These are phyloP conservation scores for Panzeria rudis DNA, from an alignment of 2,888 invertebrate genomes.

Conservation along the genomic window DNA sequence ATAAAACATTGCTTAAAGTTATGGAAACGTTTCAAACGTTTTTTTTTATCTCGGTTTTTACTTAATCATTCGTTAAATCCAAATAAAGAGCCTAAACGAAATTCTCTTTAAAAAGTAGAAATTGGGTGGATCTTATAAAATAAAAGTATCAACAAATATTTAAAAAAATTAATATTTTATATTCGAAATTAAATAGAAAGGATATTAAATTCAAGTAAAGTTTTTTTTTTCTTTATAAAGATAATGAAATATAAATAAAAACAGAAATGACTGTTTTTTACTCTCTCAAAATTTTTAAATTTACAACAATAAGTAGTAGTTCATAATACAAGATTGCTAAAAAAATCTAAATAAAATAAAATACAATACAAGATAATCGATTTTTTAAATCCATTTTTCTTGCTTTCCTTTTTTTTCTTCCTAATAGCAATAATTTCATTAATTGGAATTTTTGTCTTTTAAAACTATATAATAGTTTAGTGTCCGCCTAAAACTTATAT, in stretches of 20 bases:
- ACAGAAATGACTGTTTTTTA: constrained; percentile 4
- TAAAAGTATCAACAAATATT: constrained; percentile 62
- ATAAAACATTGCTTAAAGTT: constrained; percentile 23
- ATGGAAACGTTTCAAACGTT: constrained; percentile 66
- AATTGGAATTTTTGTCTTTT: constrained; percentile 25
- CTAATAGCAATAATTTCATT: constrained; percentile 16
- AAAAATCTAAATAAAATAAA: background rate
- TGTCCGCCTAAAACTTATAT: background rate
- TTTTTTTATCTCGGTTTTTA: constrained; percentile 6
- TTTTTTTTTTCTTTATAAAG: constrained; percentile 38
- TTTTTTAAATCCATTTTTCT: constrained; percentile 6
- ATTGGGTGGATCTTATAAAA: constrained; percentile 32
- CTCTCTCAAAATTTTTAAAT: constrained; percentile 21
- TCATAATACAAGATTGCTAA: constrained; percentile 10
- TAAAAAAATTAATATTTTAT: constrained; percentile 49
- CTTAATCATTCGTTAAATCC: constrained; percentile 26
- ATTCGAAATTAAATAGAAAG: constrained; percentile 22
- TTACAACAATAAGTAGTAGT: constrained; percentile 47
- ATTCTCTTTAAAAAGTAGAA: constrained; percentile 46
- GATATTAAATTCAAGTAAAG: constrained; percentile 71
- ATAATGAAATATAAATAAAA: background rate
- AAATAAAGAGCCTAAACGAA: constrained; percentile 51
- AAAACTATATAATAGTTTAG: constrained; percentile 46
- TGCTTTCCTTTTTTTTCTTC: background rate
- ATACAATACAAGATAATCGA: background rate